Conservation (phyloP, 2,113 vertebrate species). For the Zosterops pallidus region DNA sequence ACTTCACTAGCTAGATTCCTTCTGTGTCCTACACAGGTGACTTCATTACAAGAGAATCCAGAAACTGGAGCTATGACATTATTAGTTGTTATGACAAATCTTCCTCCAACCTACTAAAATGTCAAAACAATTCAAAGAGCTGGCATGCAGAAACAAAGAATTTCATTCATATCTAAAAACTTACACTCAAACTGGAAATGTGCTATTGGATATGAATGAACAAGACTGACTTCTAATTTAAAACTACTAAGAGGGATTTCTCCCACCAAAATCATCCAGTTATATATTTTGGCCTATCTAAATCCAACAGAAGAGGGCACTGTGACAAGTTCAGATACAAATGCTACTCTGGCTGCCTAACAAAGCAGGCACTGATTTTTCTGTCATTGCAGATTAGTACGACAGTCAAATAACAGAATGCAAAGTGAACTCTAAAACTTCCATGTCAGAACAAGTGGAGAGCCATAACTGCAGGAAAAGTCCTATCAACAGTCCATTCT, state of each 20-base stretch:
- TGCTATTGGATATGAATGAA: neutral
- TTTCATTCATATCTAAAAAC: neutral
- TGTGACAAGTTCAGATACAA: neutral
- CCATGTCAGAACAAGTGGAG: neutral
- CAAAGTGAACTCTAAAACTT: neutral
- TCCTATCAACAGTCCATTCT: neutral
- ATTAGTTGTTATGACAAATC: neutral
- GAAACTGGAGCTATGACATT: neutral
- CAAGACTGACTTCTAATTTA: neutral
- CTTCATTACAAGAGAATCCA: neutral
- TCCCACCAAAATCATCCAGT: neutral
- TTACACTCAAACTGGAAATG: neutral
- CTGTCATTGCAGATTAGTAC: neutral
- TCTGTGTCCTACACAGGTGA: neutral
- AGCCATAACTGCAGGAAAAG: neutral
- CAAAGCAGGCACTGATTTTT: neutral
- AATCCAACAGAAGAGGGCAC: neutral
- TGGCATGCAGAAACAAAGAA: neutral
- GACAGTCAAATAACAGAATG: neutral
- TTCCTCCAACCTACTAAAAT: neutral
- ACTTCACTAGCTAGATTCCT: neutral
- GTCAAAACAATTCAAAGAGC: constrained; percentile 17
- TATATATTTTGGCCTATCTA: neutral
- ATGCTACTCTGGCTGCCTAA: neutral
- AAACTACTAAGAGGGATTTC: neutral